Evolutionary conservation across 2,888 invertebrate genomes (phyloP).

Genomic region (Hetaerina titia): DNA sequence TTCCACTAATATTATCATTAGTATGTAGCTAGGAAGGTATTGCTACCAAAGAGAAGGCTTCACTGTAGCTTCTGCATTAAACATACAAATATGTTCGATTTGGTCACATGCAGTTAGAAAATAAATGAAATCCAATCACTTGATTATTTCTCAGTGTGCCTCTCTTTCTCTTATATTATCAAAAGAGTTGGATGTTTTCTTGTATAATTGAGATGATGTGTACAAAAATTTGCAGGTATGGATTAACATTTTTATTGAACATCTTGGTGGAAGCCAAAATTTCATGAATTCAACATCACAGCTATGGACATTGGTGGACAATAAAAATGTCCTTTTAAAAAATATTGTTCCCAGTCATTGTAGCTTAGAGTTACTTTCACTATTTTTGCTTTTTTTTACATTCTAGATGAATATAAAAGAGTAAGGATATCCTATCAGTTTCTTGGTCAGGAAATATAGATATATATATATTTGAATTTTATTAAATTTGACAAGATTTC

Average conservation of each 20-base stretch:
- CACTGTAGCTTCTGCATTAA: no score
- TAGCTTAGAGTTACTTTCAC: background rate
- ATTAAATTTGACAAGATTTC: slow-evolving; percentile 13
- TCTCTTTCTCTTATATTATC: background rate
- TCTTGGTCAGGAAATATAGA: background rate
- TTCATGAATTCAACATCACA: no score
- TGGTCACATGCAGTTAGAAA: no score
- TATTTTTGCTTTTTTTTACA: background rate
- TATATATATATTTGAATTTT: background rate
- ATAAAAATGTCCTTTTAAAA: background rate
- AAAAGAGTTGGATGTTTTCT: background rate
- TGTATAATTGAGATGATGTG: background rate
- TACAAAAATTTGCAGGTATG: background rate
- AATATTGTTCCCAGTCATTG: background rate
- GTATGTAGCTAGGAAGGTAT: no score
- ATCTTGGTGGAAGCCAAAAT: background rate
- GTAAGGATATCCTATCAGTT: background rate
- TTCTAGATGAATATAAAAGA: background rate
- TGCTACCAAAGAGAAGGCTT: no score
- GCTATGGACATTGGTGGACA: no score
- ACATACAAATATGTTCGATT: no score
- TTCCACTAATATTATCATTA: no score
- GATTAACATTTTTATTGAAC: background rate
- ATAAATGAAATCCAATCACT: no score
- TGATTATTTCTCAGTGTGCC: background rate